Conservation (phyloP, 2,888 invertebrate genomes). For the Catocala sponsa region DNA sequence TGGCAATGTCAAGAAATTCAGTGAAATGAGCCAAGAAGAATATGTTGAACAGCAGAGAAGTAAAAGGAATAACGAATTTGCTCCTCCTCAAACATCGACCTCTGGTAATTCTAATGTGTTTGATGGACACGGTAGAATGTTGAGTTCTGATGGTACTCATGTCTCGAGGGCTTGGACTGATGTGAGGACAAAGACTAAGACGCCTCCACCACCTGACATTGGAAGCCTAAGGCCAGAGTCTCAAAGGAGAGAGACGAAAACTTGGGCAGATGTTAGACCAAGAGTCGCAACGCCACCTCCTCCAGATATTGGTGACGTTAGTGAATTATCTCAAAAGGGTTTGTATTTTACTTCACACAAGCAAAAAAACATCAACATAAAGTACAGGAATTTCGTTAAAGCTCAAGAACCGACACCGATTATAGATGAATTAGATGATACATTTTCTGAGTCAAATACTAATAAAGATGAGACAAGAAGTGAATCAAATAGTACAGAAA, state of each 20-base stretch:
- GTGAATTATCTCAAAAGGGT: slow-evolving; percentile 57
- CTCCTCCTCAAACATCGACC: slow-evolving; percentile 86
- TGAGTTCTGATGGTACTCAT: slow-evolving; percentile 39
- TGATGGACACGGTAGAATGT: slow-evolving; percentile 68
- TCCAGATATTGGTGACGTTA: slow-evolving; percentile 60
- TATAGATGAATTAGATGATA: slow-evolving; percentile 71
- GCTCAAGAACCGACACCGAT: slow-evolving; percentile 69
- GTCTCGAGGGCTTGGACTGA: slow-evolving; percentile 71
- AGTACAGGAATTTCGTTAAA: slow-evolving; percentile 78
- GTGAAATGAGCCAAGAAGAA: slow-evolving; percentile 92
- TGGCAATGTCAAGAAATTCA: slow-evolving; percentile 77
- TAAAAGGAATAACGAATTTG: slow-evolving; percentile 93
- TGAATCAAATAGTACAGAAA: slow-evolving; percentile 71
- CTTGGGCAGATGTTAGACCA: slow-evolving; percentile 78
- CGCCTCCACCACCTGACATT: slow-evolving; percentile 66
- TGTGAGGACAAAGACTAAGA: slow-evolving; percentile 63
- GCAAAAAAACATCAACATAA: slow-evolving; percentile 58
- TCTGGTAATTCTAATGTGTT: slow-evolving; percentile 62
- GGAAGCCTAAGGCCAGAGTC: slow-evolving; percentile 46
- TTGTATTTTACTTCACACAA: slow-evolving; percentile 73
- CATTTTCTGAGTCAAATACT: slow-evolving; percentile 45
- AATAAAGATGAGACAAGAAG: slow-evolving; percentile 48
- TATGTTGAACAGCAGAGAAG: slow-evolving; percentile 92
- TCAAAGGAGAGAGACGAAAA: slow-evolving; percentile 65
- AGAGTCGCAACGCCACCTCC: slow-evolving; percentile 62